Evolutionary conservation across 2,888 invertebrate genomes (phyloP).

Genomic region (Pachliopta kotzebuea): DNA sequence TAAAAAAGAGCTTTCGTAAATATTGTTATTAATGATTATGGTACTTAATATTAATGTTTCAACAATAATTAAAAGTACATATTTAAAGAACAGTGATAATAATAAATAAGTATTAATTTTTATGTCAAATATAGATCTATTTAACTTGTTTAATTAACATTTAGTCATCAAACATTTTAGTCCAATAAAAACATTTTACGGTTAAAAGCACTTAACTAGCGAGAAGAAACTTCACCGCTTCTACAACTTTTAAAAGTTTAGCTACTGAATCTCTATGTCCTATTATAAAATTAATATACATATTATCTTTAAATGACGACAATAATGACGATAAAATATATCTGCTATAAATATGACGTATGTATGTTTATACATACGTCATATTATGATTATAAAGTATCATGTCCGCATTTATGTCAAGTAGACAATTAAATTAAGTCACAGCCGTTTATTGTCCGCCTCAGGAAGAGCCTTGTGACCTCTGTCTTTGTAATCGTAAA

Average conservation of each 20-base stretch:
- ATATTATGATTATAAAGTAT: background rate
- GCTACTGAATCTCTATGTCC: background rate
- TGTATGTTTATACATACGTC: background rate
- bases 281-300: background rate
- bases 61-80: too few relatives aligned
- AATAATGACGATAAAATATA: background rate
- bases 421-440: conserved; percentile 24
- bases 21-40: too few relatives aligned
- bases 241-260: conserved; percentile 9
- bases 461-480: conserved; percentile 25
- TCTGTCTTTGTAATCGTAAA: conserved; percentile 23
- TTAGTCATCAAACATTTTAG: background rate
- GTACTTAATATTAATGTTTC: too few relatives aligned
- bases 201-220: conserved; percentile 19
- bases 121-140: background rate
- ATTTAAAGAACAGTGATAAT: too few relatives aligned
- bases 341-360: too few relatives aligned
- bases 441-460: conserved; percentile 15
- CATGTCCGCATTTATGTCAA: conserved; percentile 18
- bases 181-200: conserved; percentile 6
- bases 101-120: too few relatives aligned
- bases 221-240: conserved; percentile 16
- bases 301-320: background rate
- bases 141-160: too few relatives aligned
- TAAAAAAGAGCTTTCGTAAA: too few relatives aligned